Percentiles rank a stretch among this genome's conserved stretches.
Evolutionary conservation across 2,888 invertebrate species (phyloP).

Genomic region (Sesia bembeciformis): DNA sequence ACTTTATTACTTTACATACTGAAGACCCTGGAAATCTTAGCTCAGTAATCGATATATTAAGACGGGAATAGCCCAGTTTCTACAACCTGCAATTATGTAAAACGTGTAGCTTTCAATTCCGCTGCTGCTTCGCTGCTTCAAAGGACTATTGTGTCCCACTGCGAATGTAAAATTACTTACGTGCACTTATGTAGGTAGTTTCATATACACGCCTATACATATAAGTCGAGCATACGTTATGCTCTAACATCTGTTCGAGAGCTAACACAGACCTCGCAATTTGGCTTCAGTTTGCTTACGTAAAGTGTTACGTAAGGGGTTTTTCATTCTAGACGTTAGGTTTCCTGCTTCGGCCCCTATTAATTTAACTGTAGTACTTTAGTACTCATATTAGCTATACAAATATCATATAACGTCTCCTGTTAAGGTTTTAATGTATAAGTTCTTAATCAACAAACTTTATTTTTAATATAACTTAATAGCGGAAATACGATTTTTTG

Average conservation of each 20-base stretch:
- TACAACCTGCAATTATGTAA: constrained; percentile 8
- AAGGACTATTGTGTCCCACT: background rate
- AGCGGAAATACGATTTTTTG: no score
- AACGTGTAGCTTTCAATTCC: constrained; percentile 1
- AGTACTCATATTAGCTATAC: no score
- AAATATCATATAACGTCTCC: no score
- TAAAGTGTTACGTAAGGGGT: constrained; percentile 8
- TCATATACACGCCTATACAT: background rate
- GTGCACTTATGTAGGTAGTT: constrained; percentile 1
- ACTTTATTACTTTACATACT: no score
- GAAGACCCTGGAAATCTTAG: no score
- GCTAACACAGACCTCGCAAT: background rate
- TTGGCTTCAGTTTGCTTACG: constrained; percentile 3
- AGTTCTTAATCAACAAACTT: no score
- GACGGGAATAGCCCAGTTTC: constrained; percentile 9
- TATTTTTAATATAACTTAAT: no score
- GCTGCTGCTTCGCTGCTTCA: background rate
- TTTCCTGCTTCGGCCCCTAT: no score
- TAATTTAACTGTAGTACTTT: no score
- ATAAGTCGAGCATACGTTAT: background rate
- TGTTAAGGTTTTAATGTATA: no score
- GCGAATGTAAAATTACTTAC: constrained; percentile 2
- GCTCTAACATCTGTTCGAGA: background rate
- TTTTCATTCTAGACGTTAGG: no score
- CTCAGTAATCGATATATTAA: constrained; percentile 2